A percentile compares a stretch with the other conserved stretches of the same genome.
phyloP scores from a whole-genome alignment of 30 jellyfish, hydroid and myxozoan genomes.

The Turritopsis rubra region DNA sequence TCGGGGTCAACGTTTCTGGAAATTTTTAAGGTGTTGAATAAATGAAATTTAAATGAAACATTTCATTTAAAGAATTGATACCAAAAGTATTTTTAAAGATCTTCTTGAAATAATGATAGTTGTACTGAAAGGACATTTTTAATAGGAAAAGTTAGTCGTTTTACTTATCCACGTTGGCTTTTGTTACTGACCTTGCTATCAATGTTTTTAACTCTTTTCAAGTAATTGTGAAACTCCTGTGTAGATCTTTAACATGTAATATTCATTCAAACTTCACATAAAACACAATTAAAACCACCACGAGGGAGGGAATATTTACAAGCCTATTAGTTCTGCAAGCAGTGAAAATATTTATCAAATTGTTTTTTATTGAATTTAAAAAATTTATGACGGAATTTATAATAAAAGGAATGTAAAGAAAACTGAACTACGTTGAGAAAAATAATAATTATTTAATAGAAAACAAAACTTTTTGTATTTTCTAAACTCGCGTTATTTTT shows the following conservation, averaged over 20 bases:
- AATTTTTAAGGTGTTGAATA: too few relatives aligned
- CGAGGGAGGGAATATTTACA: slow-evolving; percentile 33
- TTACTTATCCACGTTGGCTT: neutral
- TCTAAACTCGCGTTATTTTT: neutral
- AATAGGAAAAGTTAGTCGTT: too few relatives aligned
- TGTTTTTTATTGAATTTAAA: slow-evolving; percentile 18
- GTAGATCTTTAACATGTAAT: neutral
- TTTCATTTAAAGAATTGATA: too few relatives aligned
- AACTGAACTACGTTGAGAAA: neutral
- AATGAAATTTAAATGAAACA: too few relatives aligned
- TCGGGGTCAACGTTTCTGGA: too few relatives aligned
- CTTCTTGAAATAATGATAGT: too few relatives aligned
- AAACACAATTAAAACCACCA: neutral
- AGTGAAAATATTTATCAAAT: slow-evolving; percentile 24
- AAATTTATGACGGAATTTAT: slow-evolving; percentile 14
- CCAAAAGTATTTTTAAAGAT: too few relatives aligned
- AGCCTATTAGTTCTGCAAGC: slow-evolving; percentile 28
- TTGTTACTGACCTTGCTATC: neutral
- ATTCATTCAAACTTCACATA: neutral
- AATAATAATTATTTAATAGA: neutral
- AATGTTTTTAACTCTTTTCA: neutral
- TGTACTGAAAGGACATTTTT: too few relatives aligned
- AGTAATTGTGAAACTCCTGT: neutral
- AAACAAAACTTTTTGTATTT: neutral
- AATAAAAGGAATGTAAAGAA: slow-evolving; percentile 9